Evolutionary conservation across 1,140 invertebrate species (phyloP), one percentile per base, ranked within the genome.

Genomic region (Alviniconcha marisindica): DNA sequence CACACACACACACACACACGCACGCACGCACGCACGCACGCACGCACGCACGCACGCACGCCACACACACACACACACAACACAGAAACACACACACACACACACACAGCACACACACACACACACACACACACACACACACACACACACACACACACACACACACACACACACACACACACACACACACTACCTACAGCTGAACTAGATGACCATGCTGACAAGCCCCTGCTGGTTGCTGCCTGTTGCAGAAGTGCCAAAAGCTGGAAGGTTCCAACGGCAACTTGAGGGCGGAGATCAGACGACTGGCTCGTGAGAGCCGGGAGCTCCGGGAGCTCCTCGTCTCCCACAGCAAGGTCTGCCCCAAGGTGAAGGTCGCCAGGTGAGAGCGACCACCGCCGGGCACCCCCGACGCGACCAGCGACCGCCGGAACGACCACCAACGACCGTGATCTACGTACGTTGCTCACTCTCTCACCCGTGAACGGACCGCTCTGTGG

Each of bases 241-340:
- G 24, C 24, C 71, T 31, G n/a, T 86, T 85, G n/a, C 84, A 89
- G 88, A 85, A 85, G 80, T 77, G 83, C 5, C 77, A 85, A 44
- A 54, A 56, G 28, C 40, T 89, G 31, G 84, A 89, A 42, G 42
- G 77, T 14, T 77, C 85, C 38, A 88, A 87, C 74, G 81, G 48
- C 15, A 83, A 60, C 10, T 66, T 88, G 15, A 36, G 66, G 21
- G n/a, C 48, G 2, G 86, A 87, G n/a, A 33, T 88, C 2, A 33
- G 18, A 24, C 44, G 77, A n/a, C 77, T 89, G 18, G 77, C 63
- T 31, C 31, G 71, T 21, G 88, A 88, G 51, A 84, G 69, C 44
- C 79, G 83, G 5, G 82, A 87, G 28, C 76, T 89, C 24, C 40
- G 79, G 56, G 21, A 71, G 14, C 76, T 83, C 31, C 66, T 88